phyloP scores from a whole-genome alignment of 2,888 invertebrate species.

The Andricus curvator region DNA sequence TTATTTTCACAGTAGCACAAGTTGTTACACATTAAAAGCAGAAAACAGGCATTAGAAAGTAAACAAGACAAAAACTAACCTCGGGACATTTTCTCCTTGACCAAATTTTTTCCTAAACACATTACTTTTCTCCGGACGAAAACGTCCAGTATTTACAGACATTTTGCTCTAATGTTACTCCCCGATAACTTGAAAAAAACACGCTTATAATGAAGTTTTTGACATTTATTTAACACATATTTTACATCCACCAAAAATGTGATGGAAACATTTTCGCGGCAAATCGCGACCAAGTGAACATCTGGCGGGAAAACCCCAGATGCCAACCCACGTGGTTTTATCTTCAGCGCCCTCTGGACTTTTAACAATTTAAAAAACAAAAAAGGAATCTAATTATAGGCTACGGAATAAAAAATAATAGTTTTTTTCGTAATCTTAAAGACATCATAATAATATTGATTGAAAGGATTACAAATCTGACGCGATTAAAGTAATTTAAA shows the following conservation, averaged over 20 bases:
- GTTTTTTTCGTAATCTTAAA: too few relatives aligned
- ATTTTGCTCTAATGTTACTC: slow-evolving; percentile 44
- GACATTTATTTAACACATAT: background rate
- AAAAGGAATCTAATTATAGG: too few relatives aligned
- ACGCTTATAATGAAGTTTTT: background rate
- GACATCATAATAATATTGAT: too few relatives aligned
- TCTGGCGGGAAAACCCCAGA: background rate
- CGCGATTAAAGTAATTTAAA: too few relatives aligned
- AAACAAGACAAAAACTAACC: slow-evolving; percentile 49
- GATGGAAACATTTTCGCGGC: background rate
- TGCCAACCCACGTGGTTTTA: background rate
- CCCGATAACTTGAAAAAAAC: background rate
- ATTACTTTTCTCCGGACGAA: slow-evolving; percentile 59
- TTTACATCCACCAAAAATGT: background rate
- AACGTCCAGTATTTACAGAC: slow-evolving; percentile 69
- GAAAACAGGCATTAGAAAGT: slow-evolving; percentile 46
- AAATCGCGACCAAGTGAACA: background rate
- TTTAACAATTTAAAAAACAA: background rate
- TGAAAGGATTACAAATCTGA: too few relatives aligned
- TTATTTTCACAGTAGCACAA: background rate
- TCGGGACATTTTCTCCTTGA: slow-evolving; percentile 51
- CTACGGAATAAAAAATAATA: too few relatives aligned
- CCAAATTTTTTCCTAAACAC: slow-evolving; percentile 55
- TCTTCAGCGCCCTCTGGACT: background rate
- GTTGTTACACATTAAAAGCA: background rate